A percentile compares a stretch with the other conserved stretches of the same genome.
phyloP scores from a whole-genome alignment of 2,797 vertebrate species.

The Coranthus polyacanthus region DNA sequence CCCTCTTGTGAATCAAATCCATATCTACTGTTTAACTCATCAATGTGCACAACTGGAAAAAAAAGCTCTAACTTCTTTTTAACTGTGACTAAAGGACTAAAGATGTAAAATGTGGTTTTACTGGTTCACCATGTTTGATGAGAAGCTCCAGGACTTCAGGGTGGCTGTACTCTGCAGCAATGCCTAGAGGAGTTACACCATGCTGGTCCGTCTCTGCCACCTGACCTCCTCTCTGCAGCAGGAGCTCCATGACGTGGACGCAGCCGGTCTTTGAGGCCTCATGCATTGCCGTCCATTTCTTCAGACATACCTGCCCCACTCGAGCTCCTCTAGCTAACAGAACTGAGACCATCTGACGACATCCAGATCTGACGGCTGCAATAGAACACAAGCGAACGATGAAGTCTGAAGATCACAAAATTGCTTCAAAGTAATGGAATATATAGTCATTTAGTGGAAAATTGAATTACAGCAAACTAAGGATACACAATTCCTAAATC shows the following conservation, averaged over 20 bases:
- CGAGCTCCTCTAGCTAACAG: constrained; percentile 84
- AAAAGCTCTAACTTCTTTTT: too few relatives aligned
- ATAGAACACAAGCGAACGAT: neutral
- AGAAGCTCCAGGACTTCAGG: constrained; percentile 88
- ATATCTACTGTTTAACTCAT: too few relatives aligned
- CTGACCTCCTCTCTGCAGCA: constrained; percentile 83
- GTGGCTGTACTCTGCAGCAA: constrained; percentile 87
- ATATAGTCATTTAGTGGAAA: too few relatives aligned
- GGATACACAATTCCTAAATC: too few relatives aligned
- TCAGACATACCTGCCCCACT: constrained; percentile 87
- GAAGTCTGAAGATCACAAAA: too few relatives aligned
- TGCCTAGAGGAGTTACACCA: constrained; percentile 88
- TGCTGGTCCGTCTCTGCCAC: constrained; percentile 85
- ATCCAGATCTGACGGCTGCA: constrained; percentile 84
- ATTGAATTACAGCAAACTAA: too few relatives aligned
- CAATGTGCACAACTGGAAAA: too few relatives aligned
- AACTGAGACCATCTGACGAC: constrained; percentile 80
- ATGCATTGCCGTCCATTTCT: constrained; percentile 89
- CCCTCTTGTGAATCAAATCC: too few relatives aligned
- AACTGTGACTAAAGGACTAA: too few relatives aligned
- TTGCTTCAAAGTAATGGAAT: too few relatives aligned
- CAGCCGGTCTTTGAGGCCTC: constrained; percentile 88
- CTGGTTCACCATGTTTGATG: constrained; percentile 85
- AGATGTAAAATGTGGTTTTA: too few relatives aligned
- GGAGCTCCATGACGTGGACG: constrained; percentile 82